A percentile compares a stretch with the other conserved stretches of the same genome.
Evolutionary conservation across 2,797 vertebrate genomes (phyloP).

Genomic region (Enteromius thamalakanensis): DNA sequence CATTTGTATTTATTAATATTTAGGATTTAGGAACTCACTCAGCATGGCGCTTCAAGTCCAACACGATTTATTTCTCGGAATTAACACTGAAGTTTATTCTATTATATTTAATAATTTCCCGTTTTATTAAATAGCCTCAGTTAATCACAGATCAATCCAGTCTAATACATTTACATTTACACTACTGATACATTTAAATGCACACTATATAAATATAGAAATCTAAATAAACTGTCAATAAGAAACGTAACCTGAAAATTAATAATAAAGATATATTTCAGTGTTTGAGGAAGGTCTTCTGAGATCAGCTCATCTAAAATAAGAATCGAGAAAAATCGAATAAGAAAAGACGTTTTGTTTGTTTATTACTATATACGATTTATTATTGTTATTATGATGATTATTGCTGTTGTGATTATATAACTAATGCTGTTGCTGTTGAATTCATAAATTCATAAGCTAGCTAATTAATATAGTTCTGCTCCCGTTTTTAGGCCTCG

Average conservation of each 20-base stretch:
- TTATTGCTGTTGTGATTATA: not conserved
- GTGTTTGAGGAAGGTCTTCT: not conserved
- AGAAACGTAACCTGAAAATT: not conserved
- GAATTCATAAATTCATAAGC: not conserved
- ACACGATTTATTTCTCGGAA: not conserved
- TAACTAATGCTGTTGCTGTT: not conserved
- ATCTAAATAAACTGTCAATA: not conserved
- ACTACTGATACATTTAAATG: not conserved
- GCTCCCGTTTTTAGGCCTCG: not conserved
- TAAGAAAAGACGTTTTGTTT: not conserved
- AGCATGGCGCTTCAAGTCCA: no score
- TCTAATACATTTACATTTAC: not conserved
- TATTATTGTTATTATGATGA: not conserved
- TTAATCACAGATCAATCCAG: not conserved
- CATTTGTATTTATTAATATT: not conserved
- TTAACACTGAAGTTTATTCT: not conserved
- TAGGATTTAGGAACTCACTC: not conserved
- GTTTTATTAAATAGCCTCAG: not conserved
- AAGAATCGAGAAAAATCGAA: not conserved
- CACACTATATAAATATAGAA: not conserved
- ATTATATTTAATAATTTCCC: not conserved
- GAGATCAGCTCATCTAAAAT: not conserved
- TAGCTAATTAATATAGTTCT: not conserved
- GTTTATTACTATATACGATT: not conserved
- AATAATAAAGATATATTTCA: not conserved